Conservation (phyloP, 35 echinoderm and acorn worm species). For the Ophiothrix spiculata region DNA sequence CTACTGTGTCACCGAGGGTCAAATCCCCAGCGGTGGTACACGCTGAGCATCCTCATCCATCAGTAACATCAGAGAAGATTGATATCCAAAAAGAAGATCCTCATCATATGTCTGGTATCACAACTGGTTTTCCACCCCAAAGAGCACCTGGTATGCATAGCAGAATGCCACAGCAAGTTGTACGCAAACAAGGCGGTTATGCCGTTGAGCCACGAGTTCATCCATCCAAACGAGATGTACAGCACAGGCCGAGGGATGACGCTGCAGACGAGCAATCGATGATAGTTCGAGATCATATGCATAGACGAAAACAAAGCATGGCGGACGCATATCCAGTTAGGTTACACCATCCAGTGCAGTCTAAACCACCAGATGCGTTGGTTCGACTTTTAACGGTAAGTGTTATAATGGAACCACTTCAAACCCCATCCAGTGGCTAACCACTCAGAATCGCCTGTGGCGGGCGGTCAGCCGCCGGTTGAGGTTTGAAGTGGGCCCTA, state of each 20-base stretch:
- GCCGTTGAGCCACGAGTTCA: slow-evolving; percentile 27
- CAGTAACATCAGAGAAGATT: slow-evolving; percentile 51
- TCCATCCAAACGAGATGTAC: slow-evolving; percentile 34
- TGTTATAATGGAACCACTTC: too few species aligned
- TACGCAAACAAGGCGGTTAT: slow-evolving; percentile 42
- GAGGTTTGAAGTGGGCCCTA: too few species aligned
- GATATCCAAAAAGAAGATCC: not conserved
- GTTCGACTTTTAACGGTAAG: slow-evolving; percentile 70
- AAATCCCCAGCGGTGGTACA: slow-evolving; percentile 82
- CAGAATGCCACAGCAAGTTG: slow-evolving; percentile 61
- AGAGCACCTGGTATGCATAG: slow-evolving; percentile 62
- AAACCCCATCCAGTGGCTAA: too few species aligned
- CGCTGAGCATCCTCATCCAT: slow-evolving; percentile 45
- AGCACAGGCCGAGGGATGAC: not conserved
- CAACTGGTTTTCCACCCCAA: slow-evolving; percentile 45
- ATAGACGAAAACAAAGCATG: slow-evolving; percentile 26
- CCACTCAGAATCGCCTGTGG: too few species aligned
- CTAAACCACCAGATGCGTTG: slow-evolving; percentile 56
- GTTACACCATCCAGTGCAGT: slow-evolving; percentile 24
- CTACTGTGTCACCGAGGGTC: slow-evolving; percentile 80
- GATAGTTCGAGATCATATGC: slow-evolving; percentile 35
- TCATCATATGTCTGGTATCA: slow-evolving; percentile 38
- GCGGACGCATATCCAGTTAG: not conserved
- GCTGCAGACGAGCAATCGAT: slow-evolving; percentile 21
- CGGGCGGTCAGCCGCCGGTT: too few species aligned